Evolutionary conservation across 2,113 vertebrate species (phyloP), one percentile per base, ranked within the genome.

Genomic region (Leptobrachium leishanense): DNA sequence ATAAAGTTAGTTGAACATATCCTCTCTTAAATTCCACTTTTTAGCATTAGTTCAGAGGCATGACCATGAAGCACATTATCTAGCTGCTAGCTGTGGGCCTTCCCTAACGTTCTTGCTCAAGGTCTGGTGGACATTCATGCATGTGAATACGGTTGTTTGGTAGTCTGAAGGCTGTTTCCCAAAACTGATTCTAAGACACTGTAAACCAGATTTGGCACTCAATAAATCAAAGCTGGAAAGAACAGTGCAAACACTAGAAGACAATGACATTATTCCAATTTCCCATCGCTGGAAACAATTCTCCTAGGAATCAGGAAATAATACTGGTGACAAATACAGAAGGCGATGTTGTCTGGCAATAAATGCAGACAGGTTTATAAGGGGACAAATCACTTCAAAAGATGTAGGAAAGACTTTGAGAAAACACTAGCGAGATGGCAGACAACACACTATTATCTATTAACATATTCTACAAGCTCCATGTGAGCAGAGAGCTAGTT

Each of bases 351-450:
- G 39, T 40, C 3, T 20, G 43, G 69, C 62, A 72, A 79, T 79
- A 79, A 79, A 59, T 8, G 9, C 31, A 43, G 3, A 12, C 44
- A 42, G 44, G 43, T 78, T 68, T 72, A 39, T 72, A 78, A 71
- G 31, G 4, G 8, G 15, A 76, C 75, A 76, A 76, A 59, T 65
- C 63, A 78, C 57, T 78, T 77, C 75, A 77, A 77, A 77, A 77
- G 75, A 3, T n/a, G 31, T 62, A 66, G 64, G 20, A n/a, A 7
- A 55, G 50, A 42, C n/a, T 50, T 50, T 50, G 43, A 44, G 40
- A 57, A 67, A 42, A 2, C 57, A 42, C 72, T 46, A 63, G 57
- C 31, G 53, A 72, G 15, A 46, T 53, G 39, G 3, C 39, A 6
- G n/a, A 39, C 6, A 39, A 15, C 15, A 9, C 53, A 43, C 20